Evolutionary conservation across 2,888 invertebrate genomes (phyloP), one percentile per base, ranked within the genome.

Genomic region (Suillia variegata): DNA sequence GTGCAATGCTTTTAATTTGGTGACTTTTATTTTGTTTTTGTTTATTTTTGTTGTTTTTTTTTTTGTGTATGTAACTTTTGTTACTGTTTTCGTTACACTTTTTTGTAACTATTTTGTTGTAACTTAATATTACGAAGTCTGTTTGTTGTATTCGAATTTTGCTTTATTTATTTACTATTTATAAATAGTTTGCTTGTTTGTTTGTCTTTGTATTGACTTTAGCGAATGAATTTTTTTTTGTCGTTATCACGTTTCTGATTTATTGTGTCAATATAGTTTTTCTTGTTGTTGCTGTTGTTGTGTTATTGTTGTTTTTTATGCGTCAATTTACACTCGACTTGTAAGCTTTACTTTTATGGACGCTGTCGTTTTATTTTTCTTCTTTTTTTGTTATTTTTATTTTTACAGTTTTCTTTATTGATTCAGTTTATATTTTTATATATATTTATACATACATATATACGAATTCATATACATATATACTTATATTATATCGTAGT

Each of bases 361-460:
- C 56, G 13, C 2, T 51, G 47, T 51, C 49, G 21, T 61, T 52
- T 57, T 48, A 38, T 61, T 56, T 61, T 53, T 59, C 20, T 62
- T 33, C 42, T 34, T 58, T 58, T 58, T 56, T 51, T 24, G 24
- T 51, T 18, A 48, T 8, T 48, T 48, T 51, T 51, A 15, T 26
- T 51, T 51, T n/a, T 26, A n/a, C 31, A 26, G 20, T 51, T 51
- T 51, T 26, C 31, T 2, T 13, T 26, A 8, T 31, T 17, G 26
- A n/a, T n/a, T 50, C 22, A 4, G 4, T 26, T 15, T 51, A 17
- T 4, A 22, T 26, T 51, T n/a, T 51, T 51, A 26, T 51, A n/a
- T n/a, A n/a, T 24, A 4, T 26, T 51, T n/a, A n/a, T n/a, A n/a
- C n/a, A n/a, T n/a, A n/a, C n/a, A n/a, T n/a, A n/a, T n/a, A n/a